Percentiles rank a stretch among this genome's conserved stretches.
Evolutionary conservation across 1,140 invertebrate genomes (phyloP).

Genomic region (Maconellicoccus hirsutus): DNA sequence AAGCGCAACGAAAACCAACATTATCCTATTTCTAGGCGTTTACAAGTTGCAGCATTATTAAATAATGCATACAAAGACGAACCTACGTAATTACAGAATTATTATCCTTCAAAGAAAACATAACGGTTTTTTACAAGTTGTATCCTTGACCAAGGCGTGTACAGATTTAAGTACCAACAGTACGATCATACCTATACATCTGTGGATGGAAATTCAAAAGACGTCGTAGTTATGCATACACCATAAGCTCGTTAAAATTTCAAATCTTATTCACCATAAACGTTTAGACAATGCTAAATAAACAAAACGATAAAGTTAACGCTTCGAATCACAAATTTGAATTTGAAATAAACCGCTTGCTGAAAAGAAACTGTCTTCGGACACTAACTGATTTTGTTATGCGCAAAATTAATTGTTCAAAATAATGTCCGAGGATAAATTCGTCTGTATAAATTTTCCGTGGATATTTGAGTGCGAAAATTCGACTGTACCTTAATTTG

Average conservation of each 20-base stretch:
- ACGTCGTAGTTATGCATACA: not conserved
- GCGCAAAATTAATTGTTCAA: not conserved
- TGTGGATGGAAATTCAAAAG: not conserved
- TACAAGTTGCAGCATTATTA: too few species aligned
- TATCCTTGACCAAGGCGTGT: too few species aligned
- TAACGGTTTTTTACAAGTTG: too few species aligned
- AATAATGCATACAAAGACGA: too few species aligned
- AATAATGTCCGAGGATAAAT: not conserved
- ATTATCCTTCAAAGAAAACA: too few species aligned
- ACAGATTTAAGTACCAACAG: too few species aligned
- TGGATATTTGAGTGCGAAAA: not conserved
- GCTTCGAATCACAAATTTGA: not conserved
- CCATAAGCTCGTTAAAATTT: not conserved
- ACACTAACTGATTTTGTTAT: not conserved
- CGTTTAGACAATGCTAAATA: not conserved
- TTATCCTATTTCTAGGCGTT: too few species aligned
- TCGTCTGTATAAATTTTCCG: not conserved
- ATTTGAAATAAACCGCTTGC: conserved; percentile 1
- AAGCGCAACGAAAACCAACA: too few species aligned
- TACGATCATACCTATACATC: too few species aligned
- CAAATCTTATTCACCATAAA: conserved; percentile 1
- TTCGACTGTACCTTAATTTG: not conserved
- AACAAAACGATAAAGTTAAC: not conserved
- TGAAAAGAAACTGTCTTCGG: not conserved
- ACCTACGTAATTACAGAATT: too few species aligned